Conservation (phyloP, 2,888 invertebrate species). For the Netelia melanura region DNA sequence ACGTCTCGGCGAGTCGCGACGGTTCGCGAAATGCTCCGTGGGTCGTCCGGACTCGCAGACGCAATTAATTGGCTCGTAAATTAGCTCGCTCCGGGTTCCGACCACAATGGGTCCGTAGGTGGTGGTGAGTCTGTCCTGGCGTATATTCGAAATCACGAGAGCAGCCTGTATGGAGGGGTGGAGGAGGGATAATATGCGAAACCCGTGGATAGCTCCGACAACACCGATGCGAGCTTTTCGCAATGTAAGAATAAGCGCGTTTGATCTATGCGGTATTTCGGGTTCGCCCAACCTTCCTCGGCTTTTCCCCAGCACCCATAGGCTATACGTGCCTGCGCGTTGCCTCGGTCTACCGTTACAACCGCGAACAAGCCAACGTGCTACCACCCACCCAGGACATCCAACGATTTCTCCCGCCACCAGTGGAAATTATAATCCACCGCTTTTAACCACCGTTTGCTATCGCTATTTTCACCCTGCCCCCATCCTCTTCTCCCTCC, state of each 20-base stretch:
- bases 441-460: constrained; percentile 14
- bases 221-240: constrained; percentile 57
- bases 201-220: constrained; percentile 16
- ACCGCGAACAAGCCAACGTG: constrained; percentile 30
- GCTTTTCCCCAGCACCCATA: constrained; percentile 10
- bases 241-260: constrained; percentile 80
- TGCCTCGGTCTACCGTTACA: constrained; percentile 39
- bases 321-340: constrained; percentile 24
- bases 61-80: constrained; percentile 84
- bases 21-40: constrained; percentile 69
- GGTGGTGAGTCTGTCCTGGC: constrained; percentile 50
- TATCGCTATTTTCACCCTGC: background rate
- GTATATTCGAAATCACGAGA: constrained; percentile 69
- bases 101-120: constrained; percentile 77
- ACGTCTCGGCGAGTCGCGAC: constrained; percentile 45
- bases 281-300: constrained; percentile 38
- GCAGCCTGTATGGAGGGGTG: constrained; percentile 2
- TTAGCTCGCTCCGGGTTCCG: constrained; percentile 74
- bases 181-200: constrained; percentile 29
- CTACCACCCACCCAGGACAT: background rate
- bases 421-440: constrained; percentile 27
- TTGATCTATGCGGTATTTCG: constrained; percentile 82
- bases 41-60: constrained; percentile 52
- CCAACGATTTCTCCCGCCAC: constrained; percentile 4
- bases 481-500: background rate